These are phyloP conservation scores for Gymnogyps californianus DNA, from an alignment of 2,113 vertebrate species.

Conservation along the genomic window DNA sequence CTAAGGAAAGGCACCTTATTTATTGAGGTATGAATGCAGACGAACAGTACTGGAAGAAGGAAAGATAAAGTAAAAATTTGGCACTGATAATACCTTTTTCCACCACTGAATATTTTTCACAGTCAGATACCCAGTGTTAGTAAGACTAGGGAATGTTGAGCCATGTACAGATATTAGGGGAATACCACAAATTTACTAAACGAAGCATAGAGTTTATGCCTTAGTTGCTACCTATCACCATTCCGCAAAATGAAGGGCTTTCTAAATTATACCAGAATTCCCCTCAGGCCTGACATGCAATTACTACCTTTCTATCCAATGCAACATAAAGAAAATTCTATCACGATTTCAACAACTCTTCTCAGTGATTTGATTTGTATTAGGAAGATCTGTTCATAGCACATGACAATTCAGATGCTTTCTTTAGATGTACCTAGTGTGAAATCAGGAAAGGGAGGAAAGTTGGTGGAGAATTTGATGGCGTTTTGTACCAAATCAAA, in stretches of 20 bases:
- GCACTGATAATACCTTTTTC: neutral
- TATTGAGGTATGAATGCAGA: neutral
- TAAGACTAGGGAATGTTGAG: neutral
- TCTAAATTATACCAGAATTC: neutral
- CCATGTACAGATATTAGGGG: neutral
- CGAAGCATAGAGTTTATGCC: neutral
- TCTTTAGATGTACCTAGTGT: neutral
- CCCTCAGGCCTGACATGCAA: neutral
- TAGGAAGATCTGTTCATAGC: neutral
- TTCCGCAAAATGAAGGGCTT: neutral
- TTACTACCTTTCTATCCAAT: neutral
- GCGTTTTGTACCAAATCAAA: neutral
- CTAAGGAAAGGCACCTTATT: neutral
- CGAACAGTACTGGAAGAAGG: neutral
- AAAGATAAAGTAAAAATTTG: neutral
- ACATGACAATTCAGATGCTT: neutral
- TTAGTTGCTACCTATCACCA: constrained; percentile 25
- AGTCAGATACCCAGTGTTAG: neutral
- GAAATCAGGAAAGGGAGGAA: neutral
- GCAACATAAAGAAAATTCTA: neutral
- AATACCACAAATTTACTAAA: constrained; percentile 17
- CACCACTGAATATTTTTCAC: constrained; percentile 4
- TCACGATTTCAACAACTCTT: neutral
- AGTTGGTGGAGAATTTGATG: neutral
- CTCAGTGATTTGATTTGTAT: neutral